Evolutionary conservation across 2,888 invertebrate species (phyloP).

Genomic region (Thelaira solivaga): DNA sequence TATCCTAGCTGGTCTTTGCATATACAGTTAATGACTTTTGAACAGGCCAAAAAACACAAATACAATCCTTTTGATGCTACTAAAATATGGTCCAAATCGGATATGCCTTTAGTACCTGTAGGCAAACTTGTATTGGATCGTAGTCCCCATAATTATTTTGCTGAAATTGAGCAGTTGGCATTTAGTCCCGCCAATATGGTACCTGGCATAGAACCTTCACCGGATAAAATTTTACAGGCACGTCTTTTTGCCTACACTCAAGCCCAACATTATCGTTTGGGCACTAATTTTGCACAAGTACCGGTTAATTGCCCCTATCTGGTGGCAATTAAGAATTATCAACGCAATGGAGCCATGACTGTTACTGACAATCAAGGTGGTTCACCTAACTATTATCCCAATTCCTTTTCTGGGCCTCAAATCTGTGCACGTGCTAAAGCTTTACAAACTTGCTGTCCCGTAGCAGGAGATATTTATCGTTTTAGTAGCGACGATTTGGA

Average conservation of each 20-base stretch:
- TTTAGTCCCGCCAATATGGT: slow-evolving; percentile 93
- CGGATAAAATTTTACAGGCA: slow-evolving; percentile 94
- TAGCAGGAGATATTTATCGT: slow-evolving; percentile 87
- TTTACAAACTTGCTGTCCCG: slow-evolving; percentile 79
- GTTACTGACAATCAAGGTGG: slow-evolving; percentile 88
- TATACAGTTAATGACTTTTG: slow-evolving; percentile 93
- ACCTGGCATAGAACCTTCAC: slow-evolving; percentile 95
- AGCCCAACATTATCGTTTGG: slow-evolving; percentile 93
- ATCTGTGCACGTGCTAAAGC: slow-evolving; percentile 82
- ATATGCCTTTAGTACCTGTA: slow-evolving; percentile 92
- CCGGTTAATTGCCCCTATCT: slow-evolving; percentile 97
- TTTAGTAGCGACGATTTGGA: slow-evolving; percentile 88
- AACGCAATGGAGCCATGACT: slow-evolving; percentile 91
- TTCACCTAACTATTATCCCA: slow-evolving; percentile 97
- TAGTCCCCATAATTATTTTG: slow-evolving; percentile 95
- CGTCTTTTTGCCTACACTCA: slow-evolving; percentile 93
- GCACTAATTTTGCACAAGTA: slow-evolving; percentile 93
- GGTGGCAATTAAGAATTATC: slow-evolving; percentile 84
- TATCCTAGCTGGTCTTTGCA: slow-evolving; percentile 88
- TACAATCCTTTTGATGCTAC: slow-evolving; percentile 97
- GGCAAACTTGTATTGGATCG: slow-evolving; percentile 91
- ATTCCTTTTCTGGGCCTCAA: slow-evolving; percentile 94
- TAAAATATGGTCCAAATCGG: slow-evolving; percentile 92
- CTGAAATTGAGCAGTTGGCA: slow-evolving; percentile 95
- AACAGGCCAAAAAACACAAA: slow-evolving; percentile 86